Conservation (phyloP, 2,113 vertebrate genomes). For the Paramisgurnus dabryanus region DNA sequence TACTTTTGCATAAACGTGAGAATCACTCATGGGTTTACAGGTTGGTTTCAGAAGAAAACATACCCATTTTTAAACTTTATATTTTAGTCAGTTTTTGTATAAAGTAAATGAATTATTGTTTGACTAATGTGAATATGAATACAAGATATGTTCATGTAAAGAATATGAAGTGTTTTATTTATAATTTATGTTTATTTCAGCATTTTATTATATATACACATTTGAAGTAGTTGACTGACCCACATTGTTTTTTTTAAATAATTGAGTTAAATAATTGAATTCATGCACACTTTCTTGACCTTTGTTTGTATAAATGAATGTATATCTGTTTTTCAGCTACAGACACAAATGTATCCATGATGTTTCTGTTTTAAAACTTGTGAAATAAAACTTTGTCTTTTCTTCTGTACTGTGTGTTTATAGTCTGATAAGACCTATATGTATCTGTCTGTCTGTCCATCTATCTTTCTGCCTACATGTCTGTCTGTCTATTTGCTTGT, state of each 20-base stretch:
- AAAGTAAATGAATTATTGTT: neutral
- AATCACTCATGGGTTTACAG: neutral
- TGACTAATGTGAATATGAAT: neutral
- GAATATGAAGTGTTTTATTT: too few relatives aligned
- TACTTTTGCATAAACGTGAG: neutral
- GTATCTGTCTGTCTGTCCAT: too few relatives aligned
- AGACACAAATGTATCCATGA: neutral
- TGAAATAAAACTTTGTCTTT: constrained; percentile 32
- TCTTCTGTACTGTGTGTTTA: neutral
- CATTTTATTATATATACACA: constrained; percentile 27
- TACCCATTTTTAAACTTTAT: neutral
- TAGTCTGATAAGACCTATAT: too few relatives aligned
- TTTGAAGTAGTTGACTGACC: neutral
- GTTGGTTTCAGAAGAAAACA: neutral
- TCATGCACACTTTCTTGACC: constrained; percentile 28
- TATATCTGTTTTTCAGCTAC: neutral
- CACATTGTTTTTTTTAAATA: constrained; percentile 18
- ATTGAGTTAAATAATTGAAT: constrained; percentile 4
- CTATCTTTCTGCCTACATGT: too few relatives aligned
- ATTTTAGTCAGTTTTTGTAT: constrained; percentile 6
- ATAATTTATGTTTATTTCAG: constrained; percentile 17
- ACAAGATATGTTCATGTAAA: neutral
- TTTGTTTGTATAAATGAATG: neutral
- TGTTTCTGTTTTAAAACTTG: neutral
- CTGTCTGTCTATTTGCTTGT: too few relatives aligned